A percentile compares a stretch with the other conserved stretches of the same genome.
Evolutionary conservation across 1,140 invertebrate genomes (phyloP).

Genomic region (Ips nitidus): DNA sequence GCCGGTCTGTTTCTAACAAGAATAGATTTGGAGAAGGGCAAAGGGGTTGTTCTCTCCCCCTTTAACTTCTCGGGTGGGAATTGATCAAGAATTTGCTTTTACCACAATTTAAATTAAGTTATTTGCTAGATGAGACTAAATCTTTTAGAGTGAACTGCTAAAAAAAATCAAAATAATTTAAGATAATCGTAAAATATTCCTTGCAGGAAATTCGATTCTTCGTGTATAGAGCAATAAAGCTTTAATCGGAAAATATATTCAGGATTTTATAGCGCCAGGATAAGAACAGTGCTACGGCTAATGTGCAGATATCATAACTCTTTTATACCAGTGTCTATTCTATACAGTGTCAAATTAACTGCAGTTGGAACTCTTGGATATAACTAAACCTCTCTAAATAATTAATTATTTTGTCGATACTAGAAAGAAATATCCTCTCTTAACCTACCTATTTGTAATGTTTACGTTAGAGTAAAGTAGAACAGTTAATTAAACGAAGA

Average conservation of each 20-base stretch:
- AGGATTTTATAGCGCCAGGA: too few relatives aligned
- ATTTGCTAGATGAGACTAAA: constrained; percentile 20
- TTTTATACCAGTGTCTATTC: too few relatives aligned
- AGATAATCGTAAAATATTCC: too few relatives aligned
- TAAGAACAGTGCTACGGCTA: too few relatives aligned
- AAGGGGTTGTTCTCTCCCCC: constrained; percentile 17
- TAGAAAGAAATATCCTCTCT: constrained; percentile 1
- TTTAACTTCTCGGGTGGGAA: constrained; percentile 16
- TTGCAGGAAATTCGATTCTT: too few relatives aligned
- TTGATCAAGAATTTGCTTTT: constrained; percentile 23
- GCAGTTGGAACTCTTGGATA: background rate
- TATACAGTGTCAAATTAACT: background rate
- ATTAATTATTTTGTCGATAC: constrained; percentile 4
- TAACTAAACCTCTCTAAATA: background rate
- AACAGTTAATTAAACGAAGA: constrained; percentile 18
- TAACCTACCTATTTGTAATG: constrained; percentile 1
- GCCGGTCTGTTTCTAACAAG: constrained; percentile 21
- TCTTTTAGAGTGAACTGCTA: background rate
- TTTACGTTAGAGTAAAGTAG: constrained; percentile 9
- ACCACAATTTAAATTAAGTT: constrained; percentile 34
- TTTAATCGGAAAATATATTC: too few relatives aligned
- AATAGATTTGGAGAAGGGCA: constrained; percentile 25
- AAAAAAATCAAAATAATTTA: too few relatives aligned
- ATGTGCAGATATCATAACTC: too few relatives aligned
- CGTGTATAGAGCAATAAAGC: too few relatives aligned